Conservation (phyloP, 2,797 vertebrate species). For the Poeciliopsis infans region DNA sequence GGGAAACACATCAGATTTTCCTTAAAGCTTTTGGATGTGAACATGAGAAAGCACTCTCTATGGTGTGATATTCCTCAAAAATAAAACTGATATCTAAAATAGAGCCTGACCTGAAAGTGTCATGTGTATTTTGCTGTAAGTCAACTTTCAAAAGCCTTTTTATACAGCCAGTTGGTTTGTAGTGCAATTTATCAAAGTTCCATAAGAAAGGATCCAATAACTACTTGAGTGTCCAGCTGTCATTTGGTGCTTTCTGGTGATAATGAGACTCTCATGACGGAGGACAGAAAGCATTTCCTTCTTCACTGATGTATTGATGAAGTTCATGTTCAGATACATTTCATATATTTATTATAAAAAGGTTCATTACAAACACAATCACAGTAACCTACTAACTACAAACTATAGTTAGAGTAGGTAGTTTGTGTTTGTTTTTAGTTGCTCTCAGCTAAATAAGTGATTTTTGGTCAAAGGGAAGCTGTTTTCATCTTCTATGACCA, state of each 20-base stretch:
- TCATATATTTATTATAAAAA: background rate
- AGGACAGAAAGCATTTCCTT: constrained; percentile 16
- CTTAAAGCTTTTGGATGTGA: constrained; percentile 19
- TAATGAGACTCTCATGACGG: constrained; percentile 40
- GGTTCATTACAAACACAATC: background rate
- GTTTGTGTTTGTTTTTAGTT: background rate
- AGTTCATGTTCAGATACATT: constrained; percentile 8
- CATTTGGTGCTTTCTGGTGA: constrained; percentile 39
- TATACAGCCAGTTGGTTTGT: background rate
- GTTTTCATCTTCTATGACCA: too few species aligned
- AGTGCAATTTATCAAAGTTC: constrained; percentile 12
- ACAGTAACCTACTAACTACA: background rate
- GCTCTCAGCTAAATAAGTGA: background rate
- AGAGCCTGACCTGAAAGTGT: constrained; percentile 1
- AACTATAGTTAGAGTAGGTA: too few species aligned
- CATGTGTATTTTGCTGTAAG: background rate
- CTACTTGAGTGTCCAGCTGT: constrained; percentile 31
- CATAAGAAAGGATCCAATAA: constrained; percentile 20
- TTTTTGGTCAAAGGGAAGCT: background rate
- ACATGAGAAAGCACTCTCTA: constrained; percentile 53
- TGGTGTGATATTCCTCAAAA: constrained; percentile 20
- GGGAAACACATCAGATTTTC: constrained; percentile 22
- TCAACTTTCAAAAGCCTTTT: background rate
- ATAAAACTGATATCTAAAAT: constrained; percentile 35
- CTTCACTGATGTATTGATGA: constrained; percentile 3